Evolutionary conservation across 2,888 invertebrate genomes (phyloP), one percentile per base, ranked within the genome.

Genomic region (Keiferia lycopersicella): DNA sequence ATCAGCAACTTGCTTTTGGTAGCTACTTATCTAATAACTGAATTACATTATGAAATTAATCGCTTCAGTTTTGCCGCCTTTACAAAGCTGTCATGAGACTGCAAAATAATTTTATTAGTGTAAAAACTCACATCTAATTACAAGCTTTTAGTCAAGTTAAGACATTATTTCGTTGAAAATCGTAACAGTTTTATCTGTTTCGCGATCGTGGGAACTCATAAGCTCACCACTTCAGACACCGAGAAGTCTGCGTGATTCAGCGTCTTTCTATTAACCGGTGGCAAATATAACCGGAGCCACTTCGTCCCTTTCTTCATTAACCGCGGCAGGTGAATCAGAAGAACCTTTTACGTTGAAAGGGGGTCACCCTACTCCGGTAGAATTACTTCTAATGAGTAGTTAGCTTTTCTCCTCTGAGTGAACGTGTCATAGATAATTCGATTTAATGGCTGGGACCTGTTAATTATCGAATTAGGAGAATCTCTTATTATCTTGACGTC

Each of bases 371-470:
- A 67, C 3, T 14, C 30, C 82, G 83, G 88, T 73, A 77, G 71
- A 74, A 77, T 76, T 77, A 77, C 67, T 66, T 66, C 67, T 88
- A 90, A 91, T 88, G 87, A 86, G 84, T 83, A 88, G 90, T 88
- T 87, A 84, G 83, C 82, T 85, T 88, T 86, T 88, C 85, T 84
- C 73, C 72, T 77, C 76, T 78, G 84, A 89, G 85, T 87, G 87
- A 87, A 87, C 84, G 77, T 87, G 88, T 90, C 90, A 87, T 86
- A 88, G 86, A 86, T 90, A 91, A 91, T 90, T 90, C 84, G 81
- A 87, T 91, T 87, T 91, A 87, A 90, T 89, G 87, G 87, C 73
- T 66, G 71, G 71, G 77, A 82, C 77, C 78, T 79, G 76, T 79
- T 87, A 88, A 91, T 91, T 90, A 91, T 87, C 84, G 84, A 88